Evolutionary conservation across 2,797 vertebrate species (phyloP), one percentile per base, ranked within the genome.

Genomic region (Diplodus puntazzo): DNA sequence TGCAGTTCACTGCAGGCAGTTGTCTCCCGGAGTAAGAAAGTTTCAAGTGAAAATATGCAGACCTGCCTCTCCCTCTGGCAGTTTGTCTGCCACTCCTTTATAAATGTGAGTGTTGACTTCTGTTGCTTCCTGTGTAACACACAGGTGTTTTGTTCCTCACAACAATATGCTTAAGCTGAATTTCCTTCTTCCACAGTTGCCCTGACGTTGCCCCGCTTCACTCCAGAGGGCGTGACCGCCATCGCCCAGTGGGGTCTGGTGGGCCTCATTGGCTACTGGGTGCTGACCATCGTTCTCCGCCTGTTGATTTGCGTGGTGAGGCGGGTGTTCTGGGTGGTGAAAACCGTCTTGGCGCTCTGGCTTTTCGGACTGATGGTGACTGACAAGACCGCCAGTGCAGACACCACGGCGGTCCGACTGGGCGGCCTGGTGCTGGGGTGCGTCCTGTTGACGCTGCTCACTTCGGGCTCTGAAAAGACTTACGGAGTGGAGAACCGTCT

Each of bases 211-310:
- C 95, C 95, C 27, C 92, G 76, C 69, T 95, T 96, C 90, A 96
- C 95, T 20, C 87, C 95, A 5, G 95, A 95, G 66, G 95, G 93
- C 0, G 93, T 96, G 67, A 84, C 93, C 0, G 77, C 91, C 1
- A 93, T 95, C 1, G 94, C 92, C 27, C 94, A 95, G 87, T 96
- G 95, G 94, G 94, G 93, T 21, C 81, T 96, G 64, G 53, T 95
- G 85, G 91, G 92, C 45, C 86, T 95, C 75, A 94, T 94, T 27
- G 92, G 88, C 67, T 96, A 95, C 91, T 95, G 93, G 94, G 68
- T 94, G 68, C 86, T 96, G 79, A 92, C 80, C 65, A 46, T 93
- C 0, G 5, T 83, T 17, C 87, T 96, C 53, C 92, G 91, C 34
- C 60, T 95, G 80, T 58, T 93, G 3, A 68, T 95, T 6, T 87